Evolutionary conservation across 2,888 invertebrate genomes (phyloP), one percentile per base, ranked within the genome.

Genomic region (Callosobruchus maculatus): DNA sequence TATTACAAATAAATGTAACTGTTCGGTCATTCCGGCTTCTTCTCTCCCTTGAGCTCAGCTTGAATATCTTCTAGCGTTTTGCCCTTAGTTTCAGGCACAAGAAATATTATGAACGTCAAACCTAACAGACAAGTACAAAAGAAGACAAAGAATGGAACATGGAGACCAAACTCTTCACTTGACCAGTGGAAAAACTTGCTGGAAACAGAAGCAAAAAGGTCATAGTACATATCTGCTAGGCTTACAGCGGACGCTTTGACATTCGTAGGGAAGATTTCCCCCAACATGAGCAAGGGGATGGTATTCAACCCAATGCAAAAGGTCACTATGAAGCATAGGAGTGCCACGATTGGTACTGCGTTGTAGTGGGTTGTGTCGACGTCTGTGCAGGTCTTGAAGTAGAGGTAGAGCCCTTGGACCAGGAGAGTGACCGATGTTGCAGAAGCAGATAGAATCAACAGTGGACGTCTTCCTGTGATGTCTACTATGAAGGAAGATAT

Each of bases 401-500:
- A 87, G 80, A 89, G 87, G 80, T 89, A 88, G 21, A 84, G 77
- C 9, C 88, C 88, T 76, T 88, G 86, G 4, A 87, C 78, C 0
- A 85, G 80, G 18, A 88, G 83, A 0, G 87, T 84, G 0, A 88
- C 26, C 0, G 87, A 83, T 7, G 88, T 88, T 0, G 88, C 83
- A 5, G 87, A 78, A 2, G 89, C 89, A 5, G 90, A 90, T 30
- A 88, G 78, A 9, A 90, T 84, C 68, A 92, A 85, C 5, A 92
- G 84, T 0, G 88, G 87, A 75, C 88, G 85, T 74, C 91, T 83
- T 4, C 91, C 91, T 2, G 88, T 83, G 73, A 86, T 86, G 82
- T 92, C 91, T 21, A 91, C 91, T 2, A 92, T 86, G 74, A 89
- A 83, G 1, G 91, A 89, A 2, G 91, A 89, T 20, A 91, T 85